Evolutionary conservation across 2,888 invertebrate species (phyloP).

Genomic region (Drosophila mimetica): DNA sequence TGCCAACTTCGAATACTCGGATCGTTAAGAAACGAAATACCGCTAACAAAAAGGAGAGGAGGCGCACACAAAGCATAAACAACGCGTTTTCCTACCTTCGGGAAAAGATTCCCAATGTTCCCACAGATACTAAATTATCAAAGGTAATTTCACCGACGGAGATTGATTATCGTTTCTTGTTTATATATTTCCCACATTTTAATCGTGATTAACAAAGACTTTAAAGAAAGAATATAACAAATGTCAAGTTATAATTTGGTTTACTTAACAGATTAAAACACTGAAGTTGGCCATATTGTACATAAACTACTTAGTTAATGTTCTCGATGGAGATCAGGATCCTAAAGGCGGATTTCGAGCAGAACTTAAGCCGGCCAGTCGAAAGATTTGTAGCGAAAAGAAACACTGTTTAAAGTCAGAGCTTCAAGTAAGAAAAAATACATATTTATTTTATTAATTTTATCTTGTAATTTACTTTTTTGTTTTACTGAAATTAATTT

Average conservation of each 20-base stretch:
- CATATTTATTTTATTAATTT: not conserved
- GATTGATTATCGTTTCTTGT: too few relatives aligned
- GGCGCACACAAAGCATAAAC: slow-evolving; percentile 97
- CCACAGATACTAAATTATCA: slow-evolving; percentile 96
- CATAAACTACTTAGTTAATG: slow-evolving; percentile 95
- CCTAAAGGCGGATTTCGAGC: slow-evolving; percentile 94
- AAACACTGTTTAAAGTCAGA: slow-evolving; percentile 78
- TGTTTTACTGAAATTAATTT: too few relatives aligned
- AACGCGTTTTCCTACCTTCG: slow-evolving; percentile 96
- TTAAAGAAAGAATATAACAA: too few relatives aligned
- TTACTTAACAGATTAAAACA: slow-evolving; percentile 92
- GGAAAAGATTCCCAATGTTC: slow-evolving; percentile 98
- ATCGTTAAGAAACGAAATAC: slow-evolving; percentile 91
- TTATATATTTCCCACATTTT: too few relatives aligned
- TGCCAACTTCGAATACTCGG: slow-evolving; percentile 82
- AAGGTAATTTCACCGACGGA: slow-evolving; percentile 87
- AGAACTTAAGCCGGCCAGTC: slow-evolving; percentile 88
- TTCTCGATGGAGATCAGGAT: slow-evolving; percentile 93
- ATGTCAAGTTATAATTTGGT: not conserved
- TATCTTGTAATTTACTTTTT: not conserved
- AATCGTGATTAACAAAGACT: too few relatives aligned
- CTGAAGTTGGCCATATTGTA: slow-evolving; percentile 96
- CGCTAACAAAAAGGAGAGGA: slow-evolving; percentile 96
- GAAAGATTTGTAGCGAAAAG: slow-evolving; percentile 81
- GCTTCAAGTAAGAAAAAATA: slow-evolving; percentile 67